Conservation (phyloP, 1,140 invertebrate genomes). For the Campodea augens region DNA sequence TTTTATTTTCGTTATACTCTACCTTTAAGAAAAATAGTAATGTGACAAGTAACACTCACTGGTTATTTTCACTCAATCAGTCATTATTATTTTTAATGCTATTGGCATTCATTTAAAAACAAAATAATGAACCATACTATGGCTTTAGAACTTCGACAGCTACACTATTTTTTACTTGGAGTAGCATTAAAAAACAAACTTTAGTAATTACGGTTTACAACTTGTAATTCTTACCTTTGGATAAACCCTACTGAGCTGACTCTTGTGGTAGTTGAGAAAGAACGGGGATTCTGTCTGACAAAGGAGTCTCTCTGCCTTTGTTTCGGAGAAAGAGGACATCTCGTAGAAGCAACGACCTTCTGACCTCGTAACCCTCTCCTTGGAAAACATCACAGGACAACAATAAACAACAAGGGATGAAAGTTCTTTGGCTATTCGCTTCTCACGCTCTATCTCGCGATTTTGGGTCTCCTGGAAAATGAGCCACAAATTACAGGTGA, state of each 20-base stretch:
- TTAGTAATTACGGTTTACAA: no score
- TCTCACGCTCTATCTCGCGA: constrained; percentile 68
- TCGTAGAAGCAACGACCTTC: constrained; percentile 66
- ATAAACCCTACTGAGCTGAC: not conserved
- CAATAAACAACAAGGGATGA: constrained; percentile 94
- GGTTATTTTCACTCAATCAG: no score
- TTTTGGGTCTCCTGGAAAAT: constrained; percentile 43
- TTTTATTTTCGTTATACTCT: no score
- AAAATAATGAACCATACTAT: no score
- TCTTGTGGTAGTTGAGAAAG: constrained; percentile 66
- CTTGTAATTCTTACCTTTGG: constrained; percentile 19
- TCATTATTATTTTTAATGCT: no score
- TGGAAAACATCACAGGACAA: constrained; percentile 65
- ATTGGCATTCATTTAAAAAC: no score
- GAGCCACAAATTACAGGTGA: constrained; percentile 5
- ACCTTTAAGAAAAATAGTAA: no score
- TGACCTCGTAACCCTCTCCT: constrained; percentile 38
- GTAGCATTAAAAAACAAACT: no score
- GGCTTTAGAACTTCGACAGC: not conserved
- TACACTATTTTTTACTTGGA: no score
- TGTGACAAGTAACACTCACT: no score
- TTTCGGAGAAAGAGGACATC: constrained; percentile 94
- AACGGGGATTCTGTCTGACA: constrained; percentile 56
- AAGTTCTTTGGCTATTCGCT: constrained; percentile 85
- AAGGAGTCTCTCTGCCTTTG: constrained; percentile 78